Base-by-base conservation (phyloP, 2,888 invertebrate genomes). In the Xiphydria camelus region DNA sequence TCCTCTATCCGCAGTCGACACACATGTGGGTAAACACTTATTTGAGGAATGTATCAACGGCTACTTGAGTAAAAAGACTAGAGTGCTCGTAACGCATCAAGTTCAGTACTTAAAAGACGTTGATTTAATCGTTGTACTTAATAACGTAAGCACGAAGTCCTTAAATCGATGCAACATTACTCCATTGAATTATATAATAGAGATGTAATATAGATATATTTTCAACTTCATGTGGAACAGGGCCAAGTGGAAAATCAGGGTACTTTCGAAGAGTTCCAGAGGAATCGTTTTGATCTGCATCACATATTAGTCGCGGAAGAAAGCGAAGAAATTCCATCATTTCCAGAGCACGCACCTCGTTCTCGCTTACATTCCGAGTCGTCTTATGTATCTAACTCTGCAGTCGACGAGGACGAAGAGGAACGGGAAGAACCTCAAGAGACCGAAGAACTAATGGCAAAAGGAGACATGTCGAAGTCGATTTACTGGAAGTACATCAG, bases 81-180 rank as follows among this genome's bases (percentile, higher is more conserved):
- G 88, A 18, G 82, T 92, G 51, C 80, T 93, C 6, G 88, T 91
- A 47, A 93, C 93, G 0, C 92, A 93, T 73, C 92, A 93, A 68
- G 76, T 91, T 17, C 92, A 93, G 65, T 88, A 87, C 62, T 78
- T 89, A 19, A 82, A 83, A 57, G 66, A 79, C n/a, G 86, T 83
- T 0, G 83, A 86, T 68, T 79, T 79, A 47, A 81, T 89, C 35
- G 74, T 87, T 52, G 79, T 87, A 40, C 67, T 89, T 37, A 81
- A 83, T 43, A 84, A 86, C 66, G 88, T 86, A 63, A 79, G 81
- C 78, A 58, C 67, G 9, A 40, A 21, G 9, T 12, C 33, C 29
- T 40, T 34, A 31, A 32, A 59, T 63, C n/a, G 55, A 62, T 48
- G 71, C 70, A 38, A 64, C 62, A n/a, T n/a, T n/a, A n/a, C n/a